These are phyloP conservation scores for Corythaeola cristata DNA, from an alignment of 2,113 vertebrate genomes.

Conservation along the genomic window DNA sequence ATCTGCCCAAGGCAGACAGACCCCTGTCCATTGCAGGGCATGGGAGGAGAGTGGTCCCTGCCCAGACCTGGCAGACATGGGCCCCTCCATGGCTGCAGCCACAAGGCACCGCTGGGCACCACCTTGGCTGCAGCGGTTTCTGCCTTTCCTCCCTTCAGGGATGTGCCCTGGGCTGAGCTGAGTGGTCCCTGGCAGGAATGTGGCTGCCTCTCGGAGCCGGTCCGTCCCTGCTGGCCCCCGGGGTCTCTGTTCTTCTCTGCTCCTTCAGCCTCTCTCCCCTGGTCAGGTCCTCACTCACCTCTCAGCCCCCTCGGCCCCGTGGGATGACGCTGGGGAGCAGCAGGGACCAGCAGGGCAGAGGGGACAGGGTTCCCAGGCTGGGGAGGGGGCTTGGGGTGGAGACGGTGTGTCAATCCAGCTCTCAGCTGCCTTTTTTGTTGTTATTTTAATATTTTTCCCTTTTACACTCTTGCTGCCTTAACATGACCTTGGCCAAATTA, in stretches of 20 bases:
- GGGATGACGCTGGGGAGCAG: neutral
- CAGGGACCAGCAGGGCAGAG: neutral
- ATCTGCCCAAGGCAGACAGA: neutral
- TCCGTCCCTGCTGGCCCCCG: neutral
- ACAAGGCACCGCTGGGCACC: too few species aligned
- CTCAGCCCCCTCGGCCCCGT: neutral
- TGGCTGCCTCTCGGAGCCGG: too few species aligned
- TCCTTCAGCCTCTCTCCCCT: neutral
- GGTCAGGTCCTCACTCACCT: fast-evolving
- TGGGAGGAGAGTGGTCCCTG: neutral
- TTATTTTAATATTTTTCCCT: neutral
- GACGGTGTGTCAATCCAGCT: neutral
- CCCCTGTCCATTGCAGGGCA: too few species aligned
- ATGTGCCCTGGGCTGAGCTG: too few species aligned
- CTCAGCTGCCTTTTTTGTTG: neutral
- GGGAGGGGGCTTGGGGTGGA: neutral
- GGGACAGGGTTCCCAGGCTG: neutral
- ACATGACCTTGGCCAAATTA: slow-evolving; percentile 42
- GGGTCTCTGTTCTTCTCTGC: neutral
- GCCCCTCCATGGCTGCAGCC: neutral
- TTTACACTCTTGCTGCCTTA: neutral
- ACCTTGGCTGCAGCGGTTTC: too few species aligned
- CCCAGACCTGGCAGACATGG: too few species aligned
- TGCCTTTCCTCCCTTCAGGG: too few species aligned
- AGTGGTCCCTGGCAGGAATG: too few species aligned